Evolutionary conservation across 2,888 invertebrate species (phyloP), one percentile per base, ranked within the genome.

Genomic region (Polylopha cassiicola): DNA sequence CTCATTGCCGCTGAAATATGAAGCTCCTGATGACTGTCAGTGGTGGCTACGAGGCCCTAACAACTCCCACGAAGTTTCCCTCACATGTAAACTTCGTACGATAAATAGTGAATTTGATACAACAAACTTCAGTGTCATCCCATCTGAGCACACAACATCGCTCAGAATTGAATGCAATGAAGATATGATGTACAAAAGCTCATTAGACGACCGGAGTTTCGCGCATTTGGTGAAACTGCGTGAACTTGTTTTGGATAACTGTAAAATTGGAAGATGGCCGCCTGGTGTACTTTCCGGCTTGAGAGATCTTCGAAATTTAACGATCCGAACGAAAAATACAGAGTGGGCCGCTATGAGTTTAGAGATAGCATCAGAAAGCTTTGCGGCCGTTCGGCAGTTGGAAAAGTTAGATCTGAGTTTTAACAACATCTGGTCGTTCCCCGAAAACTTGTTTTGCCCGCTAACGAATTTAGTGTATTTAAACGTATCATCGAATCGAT

Each of bases 401-500:
- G 95, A 95, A 75, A 88, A 92, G 55, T 87, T 95, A 48, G 95
- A 96, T 70, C 85, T 96, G 50, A 95, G 94, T 65, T 91, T 91
- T 64, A 95, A 95, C 74, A 95, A 95, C 73, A 94, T 95, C 66
- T 95, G 94, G 94, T 92, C 93, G 37, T 90, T 95, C 69, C 95
- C 95, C 13, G 93, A 93, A 61, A 91, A 91, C 63, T 87, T 95
- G 48, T 95, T 95, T 77, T 95, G 95, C 65, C 90, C 93, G 2
- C 75, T 95, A 54, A 91, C 90, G 21, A 94, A 92, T 64, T 85
- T 95, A 57, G 91, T 93, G 44, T 88, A 89, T 48, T 81, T 97
- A 52, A 97, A 97, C 71, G 91, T 96, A 55, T 95, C 95, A 48
- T 91, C 92, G 58, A 97, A 97, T 75, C 89, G 94, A 50, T 84